phyloP scores from a whole-genome alignment of 2,888 invertebrate species.

The Aelia acuminata region DNA sequence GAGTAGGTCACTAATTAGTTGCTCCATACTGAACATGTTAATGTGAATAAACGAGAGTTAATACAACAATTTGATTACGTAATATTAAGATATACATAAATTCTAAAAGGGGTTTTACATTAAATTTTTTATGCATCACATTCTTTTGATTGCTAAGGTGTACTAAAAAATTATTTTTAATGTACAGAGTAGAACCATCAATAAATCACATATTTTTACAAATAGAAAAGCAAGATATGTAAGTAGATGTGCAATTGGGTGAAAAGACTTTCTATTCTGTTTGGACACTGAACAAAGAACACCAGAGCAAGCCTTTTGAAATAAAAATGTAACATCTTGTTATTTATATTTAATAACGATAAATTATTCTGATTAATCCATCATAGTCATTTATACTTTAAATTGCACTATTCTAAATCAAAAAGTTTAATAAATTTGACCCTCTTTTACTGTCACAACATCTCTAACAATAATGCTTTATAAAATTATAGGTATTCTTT shows the following conservation, averaged over 20 bases:
- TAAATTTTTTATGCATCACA: not conserved
- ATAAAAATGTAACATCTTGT: not conserved
- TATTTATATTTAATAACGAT: not conserved
- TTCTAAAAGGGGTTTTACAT: not conserved
- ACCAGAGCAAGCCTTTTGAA: not conserved
- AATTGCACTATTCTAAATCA: not conserved
- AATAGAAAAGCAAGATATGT: not conserved
- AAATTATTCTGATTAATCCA: not conserved
- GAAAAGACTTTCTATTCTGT: not conserved
- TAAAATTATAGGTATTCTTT: too few species aligned
- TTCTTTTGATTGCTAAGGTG: not conserved
- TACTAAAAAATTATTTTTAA: not conserved
- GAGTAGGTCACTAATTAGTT: too few species aligned
- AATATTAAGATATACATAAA: not conserved
- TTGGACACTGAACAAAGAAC: not conserved
- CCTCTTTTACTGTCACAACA: not conserved
- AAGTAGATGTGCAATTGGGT: not conserved
- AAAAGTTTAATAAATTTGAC: not conserved
- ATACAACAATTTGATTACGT: not conserved
- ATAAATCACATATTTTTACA: not conserved
- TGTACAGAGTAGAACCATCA: not conserved
- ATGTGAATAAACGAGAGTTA: not conserved
- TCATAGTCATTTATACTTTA: not conserved
- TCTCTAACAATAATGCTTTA: not conserved
- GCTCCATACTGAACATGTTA: too few species aligned